phyloP scores from a whole-genome alignment of 2,797 vertebrate genomes.

The Macropus fuliginosus region DNA sequence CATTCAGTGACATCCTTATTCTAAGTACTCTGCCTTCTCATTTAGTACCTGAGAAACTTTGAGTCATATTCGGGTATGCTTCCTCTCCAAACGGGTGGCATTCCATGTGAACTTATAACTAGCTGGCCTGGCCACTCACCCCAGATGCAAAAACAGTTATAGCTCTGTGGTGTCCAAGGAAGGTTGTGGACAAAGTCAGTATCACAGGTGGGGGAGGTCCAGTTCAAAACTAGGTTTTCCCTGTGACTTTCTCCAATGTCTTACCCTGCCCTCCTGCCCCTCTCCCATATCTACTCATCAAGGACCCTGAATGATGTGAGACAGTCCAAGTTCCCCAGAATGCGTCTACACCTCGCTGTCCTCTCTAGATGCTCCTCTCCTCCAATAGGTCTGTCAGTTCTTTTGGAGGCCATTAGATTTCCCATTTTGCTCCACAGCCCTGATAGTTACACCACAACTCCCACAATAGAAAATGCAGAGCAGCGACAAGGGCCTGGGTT shows the following conservation, averaged over 20 bases:
- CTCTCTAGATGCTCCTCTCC: background rate
- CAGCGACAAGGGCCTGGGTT: background rate
- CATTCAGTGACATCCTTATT: background rate
- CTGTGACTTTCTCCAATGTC: background rate
- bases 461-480: background rate
- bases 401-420: background rate
- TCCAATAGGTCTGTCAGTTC: background rate
- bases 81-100: background rate
- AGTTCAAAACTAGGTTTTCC: background rate
- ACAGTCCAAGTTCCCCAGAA: background rate
- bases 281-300: background rate
- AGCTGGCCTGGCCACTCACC: background rate
- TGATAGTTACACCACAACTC: background rate
- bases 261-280: background rate
- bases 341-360: background rate
- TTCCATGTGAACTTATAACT: background rate
- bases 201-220: background rate
- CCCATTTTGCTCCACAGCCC: background rate
- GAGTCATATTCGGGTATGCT: rapidly evolving
- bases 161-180: background rate
- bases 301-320: background rate
- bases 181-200: background rate
- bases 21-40: background rate
- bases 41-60: background rate
- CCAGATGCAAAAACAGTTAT: background rate